phyloP scores from a whole-genome alignment of 1,140 invertebrate species.

The Melitaea cinxia region DNA sequence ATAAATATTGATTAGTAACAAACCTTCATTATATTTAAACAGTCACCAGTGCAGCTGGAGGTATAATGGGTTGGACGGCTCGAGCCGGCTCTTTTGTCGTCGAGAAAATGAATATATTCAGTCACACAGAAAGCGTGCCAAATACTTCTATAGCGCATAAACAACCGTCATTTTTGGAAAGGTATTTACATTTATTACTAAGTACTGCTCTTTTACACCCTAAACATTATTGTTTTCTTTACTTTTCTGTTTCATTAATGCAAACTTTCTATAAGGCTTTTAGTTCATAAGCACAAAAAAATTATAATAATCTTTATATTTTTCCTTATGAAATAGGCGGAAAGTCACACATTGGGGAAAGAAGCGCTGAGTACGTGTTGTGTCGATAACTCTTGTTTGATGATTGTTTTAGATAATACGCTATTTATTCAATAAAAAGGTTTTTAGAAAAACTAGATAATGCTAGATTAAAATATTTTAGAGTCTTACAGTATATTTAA shows the following conservation, averaged over 20 bases:
- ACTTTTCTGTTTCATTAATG: too few species aligned
- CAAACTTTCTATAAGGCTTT: neutral
- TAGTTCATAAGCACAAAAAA: neutral
- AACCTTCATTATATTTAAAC: too few species aligned
- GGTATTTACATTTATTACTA: constrained; percentile 60
- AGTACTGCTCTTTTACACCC: too few species aligned
- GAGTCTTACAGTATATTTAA: neutral
- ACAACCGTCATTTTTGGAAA: constrained; percentile 83
- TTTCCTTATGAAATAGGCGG: constrained; percentile 56
- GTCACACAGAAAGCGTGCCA: constrained; percentile 73
- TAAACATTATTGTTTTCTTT: too few species aligned
- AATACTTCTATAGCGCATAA: constrained; percentile 67
- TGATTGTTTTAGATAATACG: constrained; percentile 32
- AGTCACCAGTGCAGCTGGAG: constrained; percentile 66
- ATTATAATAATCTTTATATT: constrained; percentile 33
- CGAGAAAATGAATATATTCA: constrained; percentile 87
- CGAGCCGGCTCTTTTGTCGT: constrained; percentile 89
- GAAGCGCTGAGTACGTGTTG: constrained; percentile 57
- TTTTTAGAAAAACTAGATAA: constrained; percentile 29
- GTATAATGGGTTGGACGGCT: constrained; percentile 87
- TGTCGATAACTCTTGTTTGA: constrained; percentile 43
- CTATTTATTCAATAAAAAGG: constrained; percentile 24
- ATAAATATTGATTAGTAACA: too few species aligned
- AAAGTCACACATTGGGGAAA: constrained; percentile 44
- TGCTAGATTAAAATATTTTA: constrained; percentile 25